Evolutionary conservation across 2,797 vertebrate species (phyloP).

Genomic region (Hydrolagus colliei): DNA sequence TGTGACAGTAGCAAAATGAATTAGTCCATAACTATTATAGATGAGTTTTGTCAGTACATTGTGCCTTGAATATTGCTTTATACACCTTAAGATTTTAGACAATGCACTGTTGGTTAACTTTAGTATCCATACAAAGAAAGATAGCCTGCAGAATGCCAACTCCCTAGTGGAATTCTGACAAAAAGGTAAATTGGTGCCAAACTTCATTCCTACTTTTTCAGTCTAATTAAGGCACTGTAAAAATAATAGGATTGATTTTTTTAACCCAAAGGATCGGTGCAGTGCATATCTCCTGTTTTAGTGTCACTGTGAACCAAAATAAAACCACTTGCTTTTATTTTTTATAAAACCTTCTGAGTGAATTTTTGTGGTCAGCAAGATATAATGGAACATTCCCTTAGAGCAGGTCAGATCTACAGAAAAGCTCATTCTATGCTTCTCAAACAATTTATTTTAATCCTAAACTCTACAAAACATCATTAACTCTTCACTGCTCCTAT

Average conservation of each 20-base stretch:
- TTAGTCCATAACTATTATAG: conserved; percentile 21
- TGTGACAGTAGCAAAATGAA: conserved; percentile 12
- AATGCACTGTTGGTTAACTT: conserved; percentile 8
- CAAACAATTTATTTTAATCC: no score
- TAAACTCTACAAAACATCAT: no score
- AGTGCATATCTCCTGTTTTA: not conserved
- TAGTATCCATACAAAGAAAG: not conserved
- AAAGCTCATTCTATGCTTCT: no score
- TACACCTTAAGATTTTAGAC: not conserved
- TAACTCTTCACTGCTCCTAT: not conserved
- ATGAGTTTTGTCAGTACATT: not conserved
- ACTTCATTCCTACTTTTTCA: not conserved
- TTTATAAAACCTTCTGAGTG: no score
- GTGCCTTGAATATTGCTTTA: not conserved
- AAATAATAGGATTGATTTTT: not conserved
- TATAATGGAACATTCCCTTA: not conserved
- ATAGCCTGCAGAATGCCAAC: not conserved
- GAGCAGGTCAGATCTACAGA: no score
- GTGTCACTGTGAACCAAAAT: no score
- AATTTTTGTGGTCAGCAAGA: not conserved
- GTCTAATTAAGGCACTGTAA: not conserved
- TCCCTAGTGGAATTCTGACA: not conserved
- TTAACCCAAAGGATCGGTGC: not conserved
- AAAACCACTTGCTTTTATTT: not conserved
- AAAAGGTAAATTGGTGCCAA: not conserved